phyloP scores from a whole-genome alignment of 2,797 vertebrate genomes.

The Cossypha heuglini region DNA sequence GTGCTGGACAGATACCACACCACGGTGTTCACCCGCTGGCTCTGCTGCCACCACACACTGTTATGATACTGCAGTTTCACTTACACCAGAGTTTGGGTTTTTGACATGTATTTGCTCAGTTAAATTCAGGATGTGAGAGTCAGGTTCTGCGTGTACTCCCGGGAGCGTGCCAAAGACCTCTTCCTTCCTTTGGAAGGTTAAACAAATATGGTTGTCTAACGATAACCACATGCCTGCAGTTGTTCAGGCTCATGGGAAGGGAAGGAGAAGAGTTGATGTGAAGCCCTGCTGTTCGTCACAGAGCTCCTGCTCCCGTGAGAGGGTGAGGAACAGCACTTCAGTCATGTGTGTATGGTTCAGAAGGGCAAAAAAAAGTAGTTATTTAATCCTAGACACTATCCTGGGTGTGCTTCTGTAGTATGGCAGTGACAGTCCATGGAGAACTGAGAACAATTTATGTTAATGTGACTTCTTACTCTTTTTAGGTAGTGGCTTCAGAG shows the following conservation, averaged over 20 bases:
- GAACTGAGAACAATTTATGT: background rate
- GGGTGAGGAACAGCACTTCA: background rate
- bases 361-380: background rate
- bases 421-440: background rate
- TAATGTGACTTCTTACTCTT: conserved; percentile 6
- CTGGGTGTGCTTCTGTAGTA: background rate
- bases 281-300: background rate
- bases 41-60: background rate
- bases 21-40: accelerated
- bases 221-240: conserved; percentile 3
- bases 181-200: conserved; percentile 61
- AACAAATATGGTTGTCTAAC: conserved; percentile 13
- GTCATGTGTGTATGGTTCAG: background rate
- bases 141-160: conserved; percentile 7
- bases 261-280: background rate
- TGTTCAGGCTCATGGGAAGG: background rate
- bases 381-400: background rate
- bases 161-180: background rate
- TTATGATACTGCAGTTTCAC: background rate
- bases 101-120: background rate
- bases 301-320: background rate
- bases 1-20: background rate
- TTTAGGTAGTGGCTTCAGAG: background rate
- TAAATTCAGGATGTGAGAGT: conserved; percentile 34
- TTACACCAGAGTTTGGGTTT: background rate